Evolutionary conservation across 1,140 invertebrate genomes (phyloP), one percentile per base, ranked within the genome.

Genomic region (Lasaia peninsularis): DNA sequence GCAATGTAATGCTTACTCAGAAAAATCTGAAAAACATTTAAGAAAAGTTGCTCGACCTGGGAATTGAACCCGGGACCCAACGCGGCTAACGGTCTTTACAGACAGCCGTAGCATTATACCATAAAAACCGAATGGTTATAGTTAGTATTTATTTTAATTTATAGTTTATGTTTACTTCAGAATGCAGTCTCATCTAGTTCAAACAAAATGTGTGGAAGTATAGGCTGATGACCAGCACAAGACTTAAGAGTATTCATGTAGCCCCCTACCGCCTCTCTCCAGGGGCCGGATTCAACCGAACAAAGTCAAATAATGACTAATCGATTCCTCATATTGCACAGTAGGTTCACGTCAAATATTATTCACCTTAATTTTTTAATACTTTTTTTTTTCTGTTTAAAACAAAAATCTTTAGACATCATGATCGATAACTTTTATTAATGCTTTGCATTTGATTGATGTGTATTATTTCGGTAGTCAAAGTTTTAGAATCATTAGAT

Each of bases 241-340:
- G 44, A 76, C 73, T 70, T 63, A 65, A 67, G 68, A 69, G 68
- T 68, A 48, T 48, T 81, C 78, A 80, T 77, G 69, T 67, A 71
- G 68, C 77, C 80, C 80, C 82, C 85, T 66, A 75, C 73, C 60
- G 80, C 58, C 69, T 50, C 81, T 54, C 85, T 54, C 67, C 80
- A 74, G 85, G 85, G 76, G 81, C 70, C 78, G 32, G 52, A 58
- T 61, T 70, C 71, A 68, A 73, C 78, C 82, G 78, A 85, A 88
- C 83, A 86, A 88, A 88, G 86, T 86, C 86, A 88, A 88, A 88
- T 86, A 88, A 88, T 88, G 86, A 88, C 86, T 88, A 88, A 88
- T 88, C 82, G 86, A 84, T 86, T 86, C 78, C 75, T 68, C 72
- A 84, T 81, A 88, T 88, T 86, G 82, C 83, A 88, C 86, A 88